Conservation (phyloP, 2,797 vertebrate species). For the Catamblyrhynchus diadema region DNA sequence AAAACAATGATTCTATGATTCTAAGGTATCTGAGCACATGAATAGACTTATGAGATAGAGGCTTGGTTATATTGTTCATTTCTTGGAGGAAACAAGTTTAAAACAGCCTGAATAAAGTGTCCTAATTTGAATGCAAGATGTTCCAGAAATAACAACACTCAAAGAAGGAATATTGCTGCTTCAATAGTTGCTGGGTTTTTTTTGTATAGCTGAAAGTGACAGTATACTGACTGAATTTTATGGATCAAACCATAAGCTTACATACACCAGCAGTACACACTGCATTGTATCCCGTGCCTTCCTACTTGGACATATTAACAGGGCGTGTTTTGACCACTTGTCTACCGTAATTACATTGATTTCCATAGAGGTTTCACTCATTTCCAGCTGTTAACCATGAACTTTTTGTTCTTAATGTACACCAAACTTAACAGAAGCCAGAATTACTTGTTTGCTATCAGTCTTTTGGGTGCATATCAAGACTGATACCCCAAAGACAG, state of each 20-base stretch:
- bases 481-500: background rate
- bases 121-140: background rate
- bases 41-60: background rate
- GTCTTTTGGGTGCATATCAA: background rate
- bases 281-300: background rate
- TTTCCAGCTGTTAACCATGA: conserved; percentile 7
- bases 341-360: background rate
- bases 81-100: background rate
- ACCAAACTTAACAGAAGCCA: background rate
- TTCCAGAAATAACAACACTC: background rate
- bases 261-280: background rate
- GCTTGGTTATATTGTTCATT: background rate
- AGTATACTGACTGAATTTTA: background rate
- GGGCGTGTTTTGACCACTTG: background rate
- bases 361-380: background rate
- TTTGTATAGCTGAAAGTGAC: background rate
- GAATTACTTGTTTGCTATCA: background rate
- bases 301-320: background rate
- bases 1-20: background rate
- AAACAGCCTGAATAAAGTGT: background rate
- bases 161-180: background rate
- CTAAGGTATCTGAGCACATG: background rate
- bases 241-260: background rate
- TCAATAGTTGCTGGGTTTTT: rapidly evolving
- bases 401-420: background rate